These are phyloP conservation scores for Drosophila sordidapex DNA, from an alignment of 2,888 invertebrate genomes.

Conservation along the genomic window DNA sequence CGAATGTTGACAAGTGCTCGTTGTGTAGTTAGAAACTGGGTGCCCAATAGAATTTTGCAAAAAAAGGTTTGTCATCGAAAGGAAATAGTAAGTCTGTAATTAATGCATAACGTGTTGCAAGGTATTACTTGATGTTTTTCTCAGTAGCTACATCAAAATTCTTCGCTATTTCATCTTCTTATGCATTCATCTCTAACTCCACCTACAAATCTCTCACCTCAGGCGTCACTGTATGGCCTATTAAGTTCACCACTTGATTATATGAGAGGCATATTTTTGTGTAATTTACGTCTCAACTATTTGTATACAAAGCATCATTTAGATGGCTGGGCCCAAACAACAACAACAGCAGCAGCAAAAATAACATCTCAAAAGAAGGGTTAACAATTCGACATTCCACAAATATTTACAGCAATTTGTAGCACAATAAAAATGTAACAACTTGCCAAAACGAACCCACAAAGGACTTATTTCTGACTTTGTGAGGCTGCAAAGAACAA, in stretches of 20 bases:
- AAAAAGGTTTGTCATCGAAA: not conserved
- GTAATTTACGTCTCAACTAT: constrained; percentile 61
- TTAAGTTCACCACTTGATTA: constrained; percentile 80
- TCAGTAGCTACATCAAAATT: not conserved
- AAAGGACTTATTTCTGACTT: constrained; percentile 71
- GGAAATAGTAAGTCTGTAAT: not conserved
- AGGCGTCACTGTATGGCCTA: constrained; percentile 68
- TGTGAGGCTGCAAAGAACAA: constrained; percentile 63
- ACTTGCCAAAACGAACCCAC: constrained; percentile 46
- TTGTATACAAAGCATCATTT: constrained; percentile 24
- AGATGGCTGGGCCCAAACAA: constrained; percentile 17
- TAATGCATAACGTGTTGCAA: not conserved
- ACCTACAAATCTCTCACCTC: constrained; percentile 22
- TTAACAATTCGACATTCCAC: constrained; percentile 69
- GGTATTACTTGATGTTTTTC: not conserved
- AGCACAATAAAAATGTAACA: constrained; percentile 72
- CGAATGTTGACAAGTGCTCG: constrained; percentile 45
- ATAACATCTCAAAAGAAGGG: constrained; percentile 58
- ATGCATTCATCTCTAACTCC: not conserved
- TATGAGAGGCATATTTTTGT: constrained; percentile 67
- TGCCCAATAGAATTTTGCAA: constrained; percentile 15
- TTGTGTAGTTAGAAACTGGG: constrained; percentile 36
- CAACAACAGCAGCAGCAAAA: constrained; percentile 6
- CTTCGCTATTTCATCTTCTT: constrained; percentile 26
- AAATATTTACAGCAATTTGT: constrained; percentile 81